phyloP scores from a whole-genome alignment of 1,140 invertebrate species.

The Himalopsyche phryganea region DNA sequence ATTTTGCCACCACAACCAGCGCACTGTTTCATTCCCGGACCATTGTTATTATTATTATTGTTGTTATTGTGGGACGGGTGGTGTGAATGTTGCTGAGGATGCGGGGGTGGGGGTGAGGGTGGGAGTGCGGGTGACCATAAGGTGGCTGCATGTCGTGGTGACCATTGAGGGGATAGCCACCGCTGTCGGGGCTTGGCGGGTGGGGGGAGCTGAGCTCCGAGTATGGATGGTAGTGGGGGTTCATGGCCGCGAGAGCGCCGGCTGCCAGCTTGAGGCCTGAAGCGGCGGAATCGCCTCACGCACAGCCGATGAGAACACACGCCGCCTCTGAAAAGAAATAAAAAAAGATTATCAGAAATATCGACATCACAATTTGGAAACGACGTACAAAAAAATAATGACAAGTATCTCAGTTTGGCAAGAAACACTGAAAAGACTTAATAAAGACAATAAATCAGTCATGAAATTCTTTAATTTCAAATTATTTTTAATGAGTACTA shows the following conservation, averaged over 20 bases:
- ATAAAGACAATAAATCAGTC: no score
- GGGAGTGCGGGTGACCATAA: slow-evolving; percentile 41
- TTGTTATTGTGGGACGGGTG: slow-evolving; percentile 38
- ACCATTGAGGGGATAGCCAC: slow-evolving; percentile 37
- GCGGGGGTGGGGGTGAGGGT: slow-evolving; percentile 15
- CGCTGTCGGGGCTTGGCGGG: slow-evolving; percentile 61
- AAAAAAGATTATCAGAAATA: neutral
- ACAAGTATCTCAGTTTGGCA: no score
- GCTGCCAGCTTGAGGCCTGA: slow-evolving; percentile 62
- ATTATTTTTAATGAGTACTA: no score
- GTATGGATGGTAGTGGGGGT: slow-evolving; percentile 69
- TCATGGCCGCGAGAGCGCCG: slow-evolving; percentile 62
- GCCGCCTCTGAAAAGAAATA: slow-evolving; percentile 26
- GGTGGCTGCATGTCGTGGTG: slow-evolving; percentile 20
- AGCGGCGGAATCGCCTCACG: slow-evolving; percentile 29
- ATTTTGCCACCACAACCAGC: slow-evolving; percentile 74
- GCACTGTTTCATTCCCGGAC: slow-evolving; percentile 60
- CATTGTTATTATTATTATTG: slow-evolving; percentile 54
- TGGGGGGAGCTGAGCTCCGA: slow-evolving; percentile 65
- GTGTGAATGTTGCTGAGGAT: slow-evolving; percentile 38
- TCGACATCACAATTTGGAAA: no score
- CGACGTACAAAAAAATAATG: no score
- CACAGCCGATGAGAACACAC: slow-evolving; percentile 33
- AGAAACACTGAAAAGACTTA: no score
- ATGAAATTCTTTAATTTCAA: no score